Evolutionary conservation across 2,797 vertebrate genomes (phyloP), one percentile per base, ranked within the genome.

Genomic region (Chanos chanos): DNA sequence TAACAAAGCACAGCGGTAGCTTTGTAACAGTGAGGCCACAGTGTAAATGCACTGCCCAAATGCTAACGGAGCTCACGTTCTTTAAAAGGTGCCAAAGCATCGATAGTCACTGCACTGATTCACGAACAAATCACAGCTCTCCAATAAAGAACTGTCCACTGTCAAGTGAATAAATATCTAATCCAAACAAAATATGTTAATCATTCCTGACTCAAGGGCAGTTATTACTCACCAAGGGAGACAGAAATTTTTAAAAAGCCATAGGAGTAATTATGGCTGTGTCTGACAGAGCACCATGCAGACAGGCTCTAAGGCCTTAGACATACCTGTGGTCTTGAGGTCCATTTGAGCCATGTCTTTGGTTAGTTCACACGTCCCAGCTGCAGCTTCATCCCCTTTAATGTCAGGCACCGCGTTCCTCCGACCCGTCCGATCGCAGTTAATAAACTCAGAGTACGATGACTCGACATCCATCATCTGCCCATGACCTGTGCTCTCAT

Each of bases 341-440:
- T 89, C 83, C 55, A 97, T 92, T 75, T 89, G 89, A 7, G 90
- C 87, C 80, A 98, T 82, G 81, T 92, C 91, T 82, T 92, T 85
- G 12, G 90, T 89, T 77, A 96, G 86, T 64, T 96, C 91, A 72
- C 90, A 86, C 78, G 94, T 89, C 68, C 88, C 92, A 76, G 84
- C 77, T 1, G 45, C 80, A 33, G 68, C 71, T 0, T 83, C 87
- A 34, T 95, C 88, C 2, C 86, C 85, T 12, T 87, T 74, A 81
- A 99, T 96, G 86, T 97, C 94, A 0, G 94, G 94, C 68, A 98
- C 90, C 0, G 97, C 97, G 48, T 99, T 98, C 87, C 97, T 93
- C 71, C 97, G 93, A 65, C 97, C 96, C 0, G 93, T 93, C 62
- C 96, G 91, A 80, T 96, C 95, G 22, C 93, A 97, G 87, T 90